Conservation (phyloP, 2,888 invertebrate species). For the Sialis lutaria region DNA sequence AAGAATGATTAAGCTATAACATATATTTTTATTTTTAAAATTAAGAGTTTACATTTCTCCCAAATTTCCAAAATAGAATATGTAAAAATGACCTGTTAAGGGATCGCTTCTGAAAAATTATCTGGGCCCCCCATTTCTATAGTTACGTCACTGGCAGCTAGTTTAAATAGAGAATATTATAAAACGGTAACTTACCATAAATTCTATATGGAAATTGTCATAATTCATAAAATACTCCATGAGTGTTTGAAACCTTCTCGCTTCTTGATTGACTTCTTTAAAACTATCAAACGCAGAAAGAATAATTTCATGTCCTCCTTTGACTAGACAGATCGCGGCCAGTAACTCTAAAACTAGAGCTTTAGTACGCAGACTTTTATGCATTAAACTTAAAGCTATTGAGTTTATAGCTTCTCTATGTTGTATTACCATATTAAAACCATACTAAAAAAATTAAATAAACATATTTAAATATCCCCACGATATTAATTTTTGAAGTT, state of each 20-base stretch:
- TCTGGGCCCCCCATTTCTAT: too few relatives aligned
- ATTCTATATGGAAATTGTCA: slow-evolving; percentile 93
- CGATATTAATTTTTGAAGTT: too few relatives aligned
- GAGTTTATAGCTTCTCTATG: slow-evolving; percentile 97
- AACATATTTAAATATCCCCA: not conserved
- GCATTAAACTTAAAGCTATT: slow-evolving; percentile 90
- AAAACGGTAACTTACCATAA: slow-evolving; percentile 56
- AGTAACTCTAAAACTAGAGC: slow-evolving; percentile 90
- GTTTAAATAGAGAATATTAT: not conserved
- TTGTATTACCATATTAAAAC: slow-evolving; percentile 97
- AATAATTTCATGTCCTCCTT: slow-evolving; percentile 98
- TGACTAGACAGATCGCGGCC: slow-evolving; percentile 95
- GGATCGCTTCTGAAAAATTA: too few relatives aligned
- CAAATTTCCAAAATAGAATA: too few relatives aligned
- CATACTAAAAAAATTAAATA: slow-evolving; percentile 49
- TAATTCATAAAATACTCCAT: slow-evolving; percentile 96
- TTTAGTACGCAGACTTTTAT: slow-evolving; percentile 93
- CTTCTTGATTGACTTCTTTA: slow-evolving; percentile 80
- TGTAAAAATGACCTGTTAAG: too few relatives aligned
- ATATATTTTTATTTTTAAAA: too few relatives aligned
- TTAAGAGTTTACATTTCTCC: too few relatives aligned
- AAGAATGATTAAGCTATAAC: too few relatives aligned
- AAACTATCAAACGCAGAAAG: slow-evolving; percentile 95
- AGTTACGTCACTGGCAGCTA: too few relatives aligned
- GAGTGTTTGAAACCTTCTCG: slow-evolving; percentile 82